Percentiles rank a stretch among this genome's conserved stretches.
phyloP scores from a whole-genome alignment of 2,113 vertebrate species.

The Protobothrops mucrosquamatus region DNA sequence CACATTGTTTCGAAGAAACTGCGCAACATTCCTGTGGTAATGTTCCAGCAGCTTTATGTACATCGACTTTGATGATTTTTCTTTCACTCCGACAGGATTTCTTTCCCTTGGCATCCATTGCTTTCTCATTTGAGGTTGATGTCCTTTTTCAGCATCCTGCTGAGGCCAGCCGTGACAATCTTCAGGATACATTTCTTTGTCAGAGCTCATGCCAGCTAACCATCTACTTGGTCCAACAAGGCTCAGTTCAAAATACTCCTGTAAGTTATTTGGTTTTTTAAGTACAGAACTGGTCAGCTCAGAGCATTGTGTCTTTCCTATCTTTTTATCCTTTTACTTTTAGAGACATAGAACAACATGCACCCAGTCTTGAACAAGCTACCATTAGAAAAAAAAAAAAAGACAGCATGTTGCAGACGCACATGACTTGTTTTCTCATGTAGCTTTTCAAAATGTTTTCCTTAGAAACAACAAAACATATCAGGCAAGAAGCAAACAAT shows the following conservation, averaged over 20 bases:
- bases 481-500: background rate
- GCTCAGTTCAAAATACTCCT: background rate
- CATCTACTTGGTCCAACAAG: background rate
- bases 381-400: background rate
- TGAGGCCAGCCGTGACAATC: background rate
- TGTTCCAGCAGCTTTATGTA: conserved; percentile 4
- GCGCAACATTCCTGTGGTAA: conserved; percentile 7
- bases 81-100: background rate
- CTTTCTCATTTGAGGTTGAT: background rate
- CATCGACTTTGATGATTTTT: background rate
- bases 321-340: background rate
- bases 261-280: background rate
- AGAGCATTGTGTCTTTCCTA: background rate
- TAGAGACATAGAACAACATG: background rate
- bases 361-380: background rate
- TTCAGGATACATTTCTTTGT: background rate
- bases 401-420: background rate
- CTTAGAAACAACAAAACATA: background rate
- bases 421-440: background rate
- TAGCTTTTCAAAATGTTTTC: background rate
- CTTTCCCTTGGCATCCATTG: background rate
- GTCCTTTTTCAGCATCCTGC: background rate
- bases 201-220: background rate
- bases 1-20: background rate
- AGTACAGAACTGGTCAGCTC: background rate